These are phyloP conservation scores for Phengaris arion DNA, from an alignment of 2,888 invertebrate species.

Conservation along the genomic window DNA sequence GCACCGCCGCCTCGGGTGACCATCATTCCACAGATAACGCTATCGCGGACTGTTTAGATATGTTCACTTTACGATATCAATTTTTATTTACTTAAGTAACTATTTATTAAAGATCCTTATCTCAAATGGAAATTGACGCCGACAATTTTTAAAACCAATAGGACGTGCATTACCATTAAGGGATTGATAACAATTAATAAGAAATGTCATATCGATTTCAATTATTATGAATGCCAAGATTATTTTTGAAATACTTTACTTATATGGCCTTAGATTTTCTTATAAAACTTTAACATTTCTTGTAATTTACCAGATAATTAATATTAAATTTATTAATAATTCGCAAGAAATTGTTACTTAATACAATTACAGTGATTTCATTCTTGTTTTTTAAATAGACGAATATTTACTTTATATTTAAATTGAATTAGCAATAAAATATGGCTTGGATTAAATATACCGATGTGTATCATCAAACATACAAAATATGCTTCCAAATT, in stretches of 20 bases:
- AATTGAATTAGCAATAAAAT: too few species aligned
- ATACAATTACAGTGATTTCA: too few species aligned
- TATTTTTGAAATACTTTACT: too few species aligned
- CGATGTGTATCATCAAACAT: too few species aligned
- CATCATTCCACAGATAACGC: slow-evolving; percentile 38
- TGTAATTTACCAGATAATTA: too few species aligned
- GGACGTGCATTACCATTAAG: slow-evolving; percentile 16
- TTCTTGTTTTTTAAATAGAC: too few species aligned
- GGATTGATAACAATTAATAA: slow-evolving; percentile 14
- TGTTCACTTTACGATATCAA: slow-evolving; percentile 24
- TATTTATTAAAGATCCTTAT: slow-evolving; percentile 28
- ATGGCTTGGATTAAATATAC: too few species aligned
- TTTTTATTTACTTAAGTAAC: slow-evolving; percentile 29
- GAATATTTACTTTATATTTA: too few species aligned
- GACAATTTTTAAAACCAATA: slow-evolving; percentile 17
- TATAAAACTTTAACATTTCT: not conserved
- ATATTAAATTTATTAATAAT: too few species aligned
- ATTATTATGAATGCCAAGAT: not conserved
- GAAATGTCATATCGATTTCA: not conserved
- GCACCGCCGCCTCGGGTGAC: slow-evolving; percentile 50
- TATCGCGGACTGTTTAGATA: slow-evolving; percentile 26
- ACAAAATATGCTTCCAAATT: too few species aligned
- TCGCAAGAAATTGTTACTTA: too few species aligned
- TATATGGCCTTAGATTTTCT: too few species aligned
- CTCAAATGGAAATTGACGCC: slow-evolving; percentile 20